phyloP scores from a whole-genome alignment of 2,797 vertebrate species.

The Knipowitschia caucasica region DNA sequence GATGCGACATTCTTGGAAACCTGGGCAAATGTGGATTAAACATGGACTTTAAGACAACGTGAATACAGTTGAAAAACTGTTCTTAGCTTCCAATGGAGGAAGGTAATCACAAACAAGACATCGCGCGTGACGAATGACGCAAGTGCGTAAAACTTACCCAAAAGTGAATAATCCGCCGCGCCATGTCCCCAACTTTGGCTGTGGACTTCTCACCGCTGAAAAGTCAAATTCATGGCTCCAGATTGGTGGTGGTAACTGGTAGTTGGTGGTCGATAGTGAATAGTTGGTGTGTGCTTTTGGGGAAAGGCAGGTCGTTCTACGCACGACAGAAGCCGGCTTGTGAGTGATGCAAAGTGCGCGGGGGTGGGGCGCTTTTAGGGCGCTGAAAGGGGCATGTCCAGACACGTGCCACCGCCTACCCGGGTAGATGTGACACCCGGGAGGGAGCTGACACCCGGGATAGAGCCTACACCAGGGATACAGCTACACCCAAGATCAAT shows the following conservation, averaged over 20 bases:
- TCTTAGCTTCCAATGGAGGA: too few species aligned
- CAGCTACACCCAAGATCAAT: too few species aligned
- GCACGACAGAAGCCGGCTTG: background rate
- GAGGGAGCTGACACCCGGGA: too few species aligned
- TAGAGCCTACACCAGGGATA: too few species aligned
- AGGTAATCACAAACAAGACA: too few species aligned
- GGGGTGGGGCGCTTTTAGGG: background rate
- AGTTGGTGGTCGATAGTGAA: too few species aligned
- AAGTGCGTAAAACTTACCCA: background rate
- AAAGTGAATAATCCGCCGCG: background rate
- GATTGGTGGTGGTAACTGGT: background rate
- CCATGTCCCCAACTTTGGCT: background rate
- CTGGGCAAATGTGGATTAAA: too few species aligned
- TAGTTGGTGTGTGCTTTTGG: too few species aligned
- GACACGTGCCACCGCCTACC: background rate
- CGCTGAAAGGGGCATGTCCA: background rate
- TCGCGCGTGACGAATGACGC: too few species aligned
- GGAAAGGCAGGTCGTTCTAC: background rate
- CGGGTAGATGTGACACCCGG: too few species aligned
- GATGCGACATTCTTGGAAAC: slow-evolving; percentile 4
- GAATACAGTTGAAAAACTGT: too few species aligned
- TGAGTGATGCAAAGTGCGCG: background rate
- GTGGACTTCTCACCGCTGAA: background rate
- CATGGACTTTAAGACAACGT: too few species aligned
- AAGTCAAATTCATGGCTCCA: background rate